Base-by-base conservation (phyloP, 2,797 vertebrate species). In the Chaunax sp. region DNA sequence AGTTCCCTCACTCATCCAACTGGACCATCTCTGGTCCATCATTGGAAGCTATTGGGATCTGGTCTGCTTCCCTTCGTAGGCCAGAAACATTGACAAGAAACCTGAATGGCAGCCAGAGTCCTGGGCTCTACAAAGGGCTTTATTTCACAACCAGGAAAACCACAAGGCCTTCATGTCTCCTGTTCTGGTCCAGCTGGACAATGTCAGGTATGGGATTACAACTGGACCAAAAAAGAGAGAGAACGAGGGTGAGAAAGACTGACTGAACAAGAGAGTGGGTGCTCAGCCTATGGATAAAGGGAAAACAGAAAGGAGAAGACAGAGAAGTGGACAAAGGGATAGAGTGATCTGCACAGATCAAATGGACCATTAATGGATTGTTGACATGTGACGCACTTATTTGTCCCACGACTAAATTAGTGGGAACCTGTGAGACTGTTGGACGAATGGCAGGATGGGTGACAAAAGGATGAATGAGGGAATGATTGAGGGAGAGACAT, bases 361-460 rank as follows among this genome's bases (percentile, higher is more conserved):
- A 84, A 79, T 60, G 80, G 78, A 87, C 84, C 78, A 72, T 72
- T 56, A 44, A 81, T 71, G 77, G 80, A 90, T 84, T 81, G 73
- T 75, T 84, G 88, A 88, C 82, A 81, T 88, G 85, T 86, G 87
- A 89, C 83, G 74, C 89, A 90, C 92, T 90, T 89, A 88, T 77
- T 73, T 88, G 84, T 90, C 87, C 89, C 87, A 84, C 83, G 77
- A 74, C 68, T 80, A 79, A 78, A 81, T 49, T 56, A 63, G 72
- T 83, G 83, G 69, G 72, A 82, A 83, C 68, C 71, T 80, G 76
- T 84, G 78, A 82, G 85, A 79, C 55, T 68, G 61, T 76, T 33
- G 64, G 76, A 81, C 58, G 72, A 69, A 54, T 65, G 72, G 19
- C 64, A 63, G 67, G 30, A 58, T 33, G 72, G 40, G 40, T 59